phyloP scores from a whole-genome alignment of 2,888 invertebrate genomes.

The Hypolimnas misippus region DNA sequence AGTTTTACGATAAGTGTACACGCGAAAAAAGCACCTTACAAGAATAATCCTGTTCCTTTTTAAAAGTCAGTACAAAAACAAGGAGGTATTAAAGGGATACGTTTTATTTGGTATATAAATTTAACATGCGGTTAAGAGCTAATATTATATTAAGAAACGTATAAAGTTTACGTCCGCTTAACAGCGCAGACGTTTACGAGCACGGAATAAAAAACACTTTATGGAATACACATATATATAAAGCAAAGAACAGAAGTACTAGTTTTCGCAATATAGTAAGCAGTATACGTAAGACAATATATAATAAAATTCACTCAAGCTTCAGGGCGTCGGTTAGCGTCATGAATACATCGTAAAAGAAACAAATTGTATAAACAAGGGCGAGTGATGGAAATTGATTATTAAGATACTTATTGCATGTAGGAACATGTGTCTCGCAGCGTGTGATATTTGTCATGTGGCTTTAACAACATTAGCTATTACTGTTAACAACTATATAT shows the following conservation, averaged over 20 bases:
- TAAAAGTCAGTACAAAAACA: too few relatives aligned
- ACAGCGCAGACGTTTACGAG: neutral
- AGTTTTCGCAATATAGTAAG: neutral
- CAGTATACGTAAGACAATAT: neutral
- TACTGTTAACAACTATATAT: constrained; percentile 1
- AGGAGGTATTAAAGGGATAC: neutral
- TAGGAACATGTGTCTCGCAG: constrained; percentile 21
- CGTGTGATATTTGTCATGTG: constrained; percentile 16
- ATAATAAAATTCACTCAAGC: constrained; percentile 11
- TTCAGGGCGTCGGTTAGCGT: constrained; percentile 2
- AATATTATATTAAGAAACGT: neutral
- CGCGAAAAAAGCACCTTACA: too few relatives aligned
- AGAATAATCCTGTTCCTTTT: too few relatives aligned
- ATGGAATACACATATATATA: too few relatives aligned
- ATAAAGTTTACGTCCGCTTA: neutral
- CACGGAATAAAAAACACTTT: neutral
- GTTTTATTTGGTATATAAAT: neutral
- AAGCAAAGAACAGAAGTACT: neutral
- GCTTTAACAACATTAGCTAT: neutral
- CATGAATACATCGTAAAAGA: constrained; percentile 22
- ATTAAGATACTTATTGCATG: constrained; percentile 44
- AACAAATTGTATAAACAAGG: constrained; percentile 45
- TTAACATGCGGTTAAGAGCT: neutral
- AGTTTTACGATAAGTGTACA: too few relatives aligned
- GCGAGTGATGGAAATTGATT: constrained; percentile 50